Conservation (phyloP, 2,888 invertebrate genomes). For the Pseudeuparius sepicola region DNA sequence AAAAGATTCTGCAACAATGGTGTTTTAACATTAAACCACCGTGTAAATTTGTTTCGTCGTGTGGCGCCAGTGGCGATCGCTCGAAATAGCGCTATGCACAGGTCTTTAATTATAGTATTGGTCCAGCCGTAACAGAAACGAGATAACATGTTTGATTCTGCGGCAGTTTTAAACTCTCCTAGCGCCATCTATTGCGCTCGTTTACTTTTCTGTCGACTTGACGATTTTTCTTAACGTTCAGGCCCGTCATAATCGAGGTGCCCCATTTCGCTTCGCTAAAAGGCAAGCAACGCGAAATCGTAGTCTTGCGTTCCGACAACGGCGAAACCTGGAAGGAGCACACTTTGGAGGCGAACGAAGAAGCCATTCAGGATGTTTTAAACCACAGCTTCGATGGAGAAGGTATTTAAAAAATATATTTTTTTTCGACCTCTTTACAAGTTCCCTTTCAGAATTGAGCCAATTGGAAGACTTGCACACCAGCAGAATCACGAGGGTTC, state of each 20-base stretch:
- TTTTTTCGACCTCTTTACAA: not conserved
- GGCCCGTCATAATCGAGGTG: conserved; percentile 88
- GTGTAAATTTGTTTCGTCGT: too few species aligned
- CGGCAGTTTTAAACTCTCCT: too few species aligned
- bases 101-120: too few species aligned
- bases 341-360: conserved; percentile 72
- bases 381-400: conserved; percentile 86
- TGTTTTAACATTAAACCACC: too few species aligned
- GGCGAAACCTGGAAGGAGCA: conserved; percentile 99
- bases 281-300: conserved; percentile 91
- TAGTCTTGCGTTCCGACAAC: conserved; percentile 91
- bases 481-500: conserved; percentile 82
- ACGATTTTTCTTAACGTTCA: conserved; percentile 37
- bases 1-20: too few species aligned
- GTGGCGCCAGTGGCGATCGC: too few species aligned
- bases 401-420: conserved; percentile 39
- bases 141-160: too few species aligned
- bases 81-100: too few species aligned
- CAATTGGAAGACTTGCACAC: conserved; percentile 77
- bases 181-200: too few species aligned
- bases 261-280: conserved; percentile 95
- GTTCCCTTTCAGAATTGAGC: conserved; percentile 52
- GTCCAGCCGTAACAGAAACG: too few species aligned
- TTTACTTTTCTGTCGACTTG: conserved; percentile 4
- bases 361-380: conserved; percentile 82